Evolutionary conservation across 1,140 invertebrate genomes (phyloP), one percentile per base, ranked within the genome.

Genomic region (Bemisia tabaci): DNA sequence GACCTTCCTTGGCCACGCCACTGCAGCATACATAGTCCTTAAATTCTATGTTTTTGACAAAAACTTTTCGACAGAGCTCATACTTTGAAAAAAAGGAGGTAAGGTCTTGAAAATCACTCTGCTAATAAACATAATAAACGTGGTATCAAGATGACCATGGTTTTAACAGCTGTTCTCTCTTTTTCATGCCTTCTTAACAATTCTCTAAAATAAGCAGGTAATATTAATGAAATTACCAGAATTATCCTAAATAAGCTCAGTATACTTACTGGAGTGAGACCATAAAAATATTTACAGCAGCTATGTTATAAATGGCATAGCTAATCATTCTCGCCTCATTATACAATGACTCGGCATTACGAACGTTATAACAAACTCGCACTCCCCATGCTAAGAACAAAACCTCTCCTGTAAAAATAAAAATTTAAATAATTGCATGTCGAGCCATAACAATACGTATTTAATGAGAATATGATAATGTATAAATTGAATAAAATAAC

Each of bases 261-360:
- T 60, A 26, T 63, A 90, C 90, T 89, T 83, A 95, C 92, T 94
- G 92, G 71, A 95, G 87, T 2, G 89, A 85, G 62, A 94, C 86
- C 88, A 95, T 92, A 26, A 91, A 82, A 58, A 88, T 92, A 76
- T 95, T 95, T 68, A 95, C 89, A 62, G 91, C 82, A 65, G 92
- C 90, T 70, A 95, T 95, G 76, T 95, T 95, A 79, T 96, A 95
- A 65, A 95, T 94, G 9, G 92, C 90, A 78, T 92, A 94, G 59
- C 90, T 93, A 71, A 95, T 95, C 67, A 92, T 83, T 73, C 89
- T 82, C 2, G 92, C 93, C 79, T 96, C 94, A 77, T 95, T 94
- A 79, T 92, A 95, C 17, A 94, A 81, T 63, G 91, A 93, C 75
- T 94, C 91, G 0, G 92, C 92, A 75, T 95, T 92, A 58, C 92